Base-by-base conservation (phyloP, 2,888 invertebrate species). In the Pinctada fucata region DNA sequence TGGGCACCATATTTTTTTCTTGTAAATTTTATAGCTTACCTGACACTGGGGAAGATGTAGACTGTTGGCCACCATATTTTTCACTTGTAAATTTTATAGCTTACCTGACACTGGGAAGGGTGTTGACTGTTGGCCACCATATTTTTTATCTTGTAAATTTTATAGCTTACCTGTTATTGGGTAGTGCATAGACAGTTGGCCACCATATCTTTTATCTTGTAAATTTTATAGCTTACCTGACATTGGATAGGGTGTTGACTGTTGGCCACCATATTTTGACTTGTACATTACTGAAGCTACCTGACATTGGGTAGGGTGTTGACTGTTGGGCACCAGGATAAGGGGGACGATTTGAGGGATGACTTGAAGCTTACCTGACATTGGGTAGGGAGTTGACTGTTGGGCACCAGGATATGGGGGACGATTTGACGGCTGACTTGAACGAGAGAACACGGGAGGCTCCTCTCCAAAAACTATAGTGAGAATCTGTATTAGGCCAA, bases 401-500 rank as follows among this genome's bases (percentile, higher is more conserved):
- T 68, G 66, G n/a, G 52, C 10, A 64, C 10, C 65, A 8, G 69
- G 75, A 10, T 78, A 78, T 3, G 75, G 78, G 1, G 64, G 47
- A 16, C 85, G 10, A 83, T 86, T 51, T 73, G 80, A 6, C 47
- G 52, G 31, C n/a, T 77, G 70, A 31, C 83, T 76, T 16, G 80
- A 78, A 50, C 80, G 83, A 5, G 90, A 90, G 79, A 89, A 94
- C 8, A 99, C 98, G 2, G 99, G 99, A 76, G 99, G 99, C 87
- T 96, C 95, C 85, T 99, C 98, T 58, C 98, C 97, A 94, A 99
- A 99, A 1, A 97, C 96, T 79, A 96, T 94, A 96, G 98, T 96
- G 78, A 97, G 95, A 76, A 93, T 91, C 94, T 97, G 97, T 87
- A 99, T 96, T 47, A 99, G 94, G 68, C 96, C 96, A 76, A 96